phyloP scores from a whole-genome alignment of 1,140 invertebrate genomes.

The Palaemon carinicauda region DNA sequence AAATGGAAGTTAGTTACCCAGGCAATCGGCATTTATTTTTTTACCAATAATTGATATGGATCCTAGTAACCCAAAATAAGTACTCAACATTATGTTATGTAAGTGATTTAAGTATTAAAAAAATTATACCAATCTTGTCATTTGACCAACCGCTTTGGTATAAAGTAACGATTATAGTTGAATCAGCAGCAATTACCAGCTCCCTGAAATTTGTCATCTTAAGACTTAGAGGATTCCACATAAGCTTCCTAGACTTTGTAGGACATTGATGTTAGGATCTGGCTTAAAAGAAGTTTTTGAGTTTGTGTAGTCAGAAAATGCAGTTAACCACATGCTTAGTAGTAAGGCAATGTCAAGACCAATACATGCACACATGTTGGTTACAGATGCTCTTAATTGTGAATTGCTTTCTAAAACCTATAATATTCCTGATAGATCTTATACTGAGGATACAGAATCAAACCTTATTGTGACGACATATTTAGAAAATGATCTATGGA shows the following conservation, averaged over 20 bases:
- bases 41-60: no score
- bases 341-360: background rate
- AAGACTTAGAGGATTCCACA: conserved; percentile 3
- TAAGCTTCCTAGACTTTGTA: background rate
- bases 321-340: background rate
- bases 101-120: no score
- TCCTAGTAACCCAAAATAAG: no score
- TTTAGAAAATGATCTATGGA: no score
- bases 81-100: no score
- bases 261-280: conserved; percentile 3
- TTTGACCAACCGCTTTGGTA: conserved; percentile 11
- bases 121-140: background rate
- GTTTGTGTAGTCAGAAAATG: background rate
- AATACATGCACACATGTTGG: background rate
- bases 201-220: background rate
- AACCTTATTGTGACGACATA: no score
- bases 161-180: background rate
- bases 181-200: background rate
- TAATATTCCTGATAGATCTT: no score
- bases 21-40: no score
- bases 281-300: background rate
- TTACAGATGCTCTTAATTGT: conserved; percentile 3
- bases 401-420: no score
- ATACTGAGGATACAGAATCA: no score
- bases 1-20: no score